These are phyloP conservation scores for Metallyticus violacea DNA, from an alignment of 2,888 invertebrate species.

Conservation along the genomic window DNA sequence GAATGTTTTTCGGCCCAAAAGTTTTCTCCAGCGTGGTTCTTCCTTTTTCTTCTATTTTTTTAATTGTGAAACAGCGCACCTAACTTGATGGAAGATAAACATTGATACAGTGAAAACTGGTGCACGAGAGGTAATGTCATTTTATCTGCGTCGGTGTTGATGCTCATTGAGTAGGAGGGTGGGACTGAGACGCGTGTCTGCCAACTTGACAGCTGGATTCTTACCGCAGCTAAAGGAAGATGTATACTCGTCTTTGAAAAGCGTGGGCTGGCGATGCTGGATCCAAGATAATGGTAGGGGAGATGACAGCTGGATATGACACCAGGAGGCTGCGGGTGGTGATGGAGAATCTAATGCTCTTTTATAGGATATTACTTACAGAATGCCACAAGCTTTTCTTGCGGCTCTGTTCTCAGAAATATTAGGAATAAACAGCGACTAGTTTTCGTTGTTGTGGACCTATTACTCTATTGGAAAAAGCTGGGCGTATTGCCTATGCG, in stretches of 20 bases:
- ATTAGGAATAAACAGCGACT: too few species aligned
- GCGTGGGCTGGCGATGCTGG: not conserved
- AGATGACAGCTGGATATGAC: not conserved
- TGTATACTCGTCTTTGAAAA: not conserved
- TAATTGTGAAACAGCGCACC: too few species aligned
- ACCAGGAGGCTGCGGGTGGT: too few species aligned
- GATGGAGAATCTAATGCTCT: not conserved
- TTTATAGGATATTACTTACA: not conserved
- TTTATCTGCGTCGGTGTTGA: too few species aligned
- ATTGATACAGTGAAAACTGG: not conserved
- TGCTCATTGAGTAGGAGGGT: not conserved
- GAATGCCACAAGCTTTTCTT: too few species aligned
- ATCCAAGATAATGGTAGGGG: not conserved
- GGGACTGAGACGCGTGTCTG: not conserved
- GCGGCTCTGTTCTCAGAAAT: not conserved
- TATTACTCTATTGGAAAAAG: too few species aligned
- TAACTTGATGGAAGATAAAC: not conserved
- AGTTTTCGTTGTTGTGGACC: too few species aligned
- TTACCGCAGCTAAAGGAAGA: not conserved
- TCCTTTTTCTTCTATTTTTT: too few species aligned
- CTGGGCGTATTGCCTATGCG: too few species aligned
- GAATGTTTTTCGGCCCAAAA: too few species aligned
- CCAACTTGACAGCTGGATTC: not conserved
- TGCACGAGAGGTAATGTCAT: not conserved
- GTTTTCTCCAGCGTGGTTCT: too few species aligned